These are phyloP conservation scores for Ormia ochracea DNA, from an alignment of 2,888 invertebrate species.

Conservation along the genomic window DNA sequence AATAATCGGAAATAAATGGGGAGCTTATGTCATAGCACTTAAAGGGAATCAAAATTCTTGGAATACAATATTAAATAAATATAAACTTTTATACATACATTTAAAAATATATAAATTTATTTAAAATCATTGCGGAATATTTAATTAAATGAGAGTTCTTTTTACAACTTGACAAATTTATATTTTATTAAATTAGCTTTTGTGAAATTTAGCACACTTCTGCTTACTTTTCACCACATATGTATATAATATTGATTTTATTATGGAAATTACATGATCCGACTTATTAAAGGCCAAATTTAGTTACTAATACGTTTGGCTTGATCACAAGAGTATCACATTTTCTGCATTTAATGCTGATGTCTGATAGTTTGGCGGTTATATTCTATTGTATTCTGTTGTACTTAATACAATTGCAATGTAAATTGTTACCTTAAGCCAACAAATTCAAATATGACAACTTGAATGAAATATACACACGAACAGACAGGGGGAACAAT, in stretches of 20 bases:
- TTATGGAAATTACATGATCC: conserved; percentile 35
- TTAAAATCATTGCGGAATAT: no score
- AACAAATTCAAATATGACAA: conserved; percentile 55
- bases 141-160: conserved; percentile 62
- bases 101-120: no score
- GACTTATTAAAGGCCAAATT: conserved; percentile 41
- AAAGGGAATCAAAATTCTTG: no score
- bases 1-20: no score
- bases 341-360: not conserved
- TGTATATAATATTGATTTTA: no score
- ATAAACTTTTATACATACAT: no score
- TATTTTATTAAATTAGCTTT: not conserved
- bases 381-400: no score
- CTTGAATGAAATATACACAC: conserved; percentile 36
- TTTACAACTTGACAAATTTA: not conserved
- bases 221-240: not conserved
- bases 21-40: no score
- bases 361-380: not conserved
- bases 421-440: conserved; percentile 71
- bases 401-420: conserved; percentile 60
- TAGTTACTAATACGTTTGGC: conserved; percentile 34
- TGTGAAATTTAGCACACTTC: not conserved
- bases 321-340: conserved; percentile 19
- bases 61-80: no score
- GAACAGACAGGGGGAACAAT: conserved; percentile 21